These are phyloP conservation scores for Heliconius congener DNA, from an alignment of 1,140 invertebrate species.

Conservation along the genomic window DNA sequence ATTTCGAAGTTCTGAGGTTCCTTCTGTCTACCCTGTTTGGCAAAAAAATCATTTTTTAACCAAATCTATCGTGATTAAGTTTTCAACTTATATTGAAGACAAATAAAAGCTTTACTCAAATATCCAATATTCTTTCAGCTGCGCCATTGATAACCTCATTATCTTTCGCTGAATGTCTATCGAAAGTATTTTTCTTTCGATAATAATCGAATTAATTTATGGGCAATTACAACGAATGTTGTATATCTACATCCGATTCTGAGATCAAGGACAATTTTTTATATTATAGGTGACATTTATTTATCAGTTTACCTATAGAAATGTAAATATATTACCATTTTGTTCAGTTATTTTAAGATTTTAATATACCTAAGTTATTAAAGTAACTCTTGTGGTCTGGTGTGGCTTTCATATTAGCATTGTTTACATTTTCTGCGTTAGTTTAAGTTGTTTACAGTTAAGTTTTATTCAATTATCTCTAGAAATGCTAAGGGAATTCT, in stretches of 20 bases:
- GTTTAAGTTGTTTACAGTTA: no score
- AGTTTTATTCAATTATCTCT: no score
- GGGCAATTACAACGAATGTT: neutral
- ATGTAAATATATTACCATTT: neutral
- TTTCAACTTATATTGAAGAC: neutral
- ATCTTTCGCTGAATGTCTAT: neutral
- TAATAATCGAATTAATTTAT: neutral
- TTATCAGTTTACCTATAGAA: neutral
- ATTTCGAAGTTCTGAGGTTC: no score
- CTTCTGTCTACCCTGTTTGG: no score
- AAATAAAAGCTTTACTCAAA: neutral
- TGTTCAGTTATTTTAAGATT: neutral
- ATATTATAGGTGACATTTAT: constrained; percentile 30
- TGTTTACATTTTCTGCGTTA: no score
- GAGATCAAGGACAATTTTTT: constrained; percentile 25
- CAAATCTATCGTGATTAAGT: neutral
- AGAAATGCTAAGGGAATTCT: no score
- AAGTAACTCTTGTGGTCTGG: no score
- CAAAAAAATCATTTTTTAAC: no score
- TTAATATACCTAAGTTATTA: neutral
- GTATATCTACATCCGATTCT: constrained; percentile 22
- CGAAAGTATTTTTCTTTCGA: constrained; percentile 14
- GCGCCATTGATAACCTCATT: constrained; percentile 7
- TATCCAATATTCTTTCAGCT: neutral
- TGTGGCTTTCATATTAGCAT: no score